Base-by-base conservation (phyloP, 1,140 invertebrate genomes). In the Drosophila parvula region DNA sequence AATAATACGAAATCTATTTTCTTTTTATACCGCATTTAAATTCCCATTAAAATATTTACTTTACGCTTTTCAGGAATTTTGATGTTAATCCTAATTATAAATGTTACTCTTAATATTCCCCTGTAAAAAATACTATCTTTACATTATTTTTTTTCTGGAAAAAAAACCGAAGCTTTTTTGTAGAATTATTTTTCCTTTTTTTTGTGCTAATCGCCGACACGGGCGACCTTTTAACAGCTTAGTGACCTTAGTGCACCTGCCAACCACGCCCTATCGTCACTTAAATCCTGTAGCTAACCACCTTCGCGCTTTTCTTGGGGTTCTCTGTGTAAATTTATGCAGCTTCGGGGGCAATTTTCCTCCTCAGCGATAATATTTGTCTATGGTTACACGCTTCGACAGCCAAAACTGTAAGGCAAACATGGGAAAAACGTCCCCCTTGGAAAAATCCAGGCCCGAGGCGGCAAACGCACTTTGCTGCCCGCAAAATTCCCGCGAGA, bases 351-450 rank as follows among this genome's bases (percentile, higher is more conserved):
- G 80, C 69, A 85, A 79, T 79, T 90, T 79, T 81, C 64, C 64
- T 59, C 83, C 61, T 48, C 74, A 51, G 60, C 32, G 59, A 78
- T 74, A 89, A 79, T 90, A 85, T 90, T 90, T 90, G 81, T 86
- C 85, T 85, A 79, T 55, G 81, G 86, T 90, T 90, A 78, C 70
- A 90, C 88, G 86, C 82, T 90, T 90, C 86, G 81, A 90, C 86
- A 90, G 88, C 79, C 81, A 90, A 90, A 90, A 90, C 88, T 90
- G 81, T 80, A 88, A 90, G 90, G 78, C 67, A 90, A 90, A 90
- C 83, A 90, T 68, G 64, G 74, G 40, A 71, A 75, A 70, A 56
- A 65, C 65, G 79, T 43, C 22, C 41, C 59, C 45, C n/a, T 47
- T 22, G 44, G 45, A 68, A 68, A 64, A 65, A 27, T 60, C 41